These are phyloP conservation scores for Macropis europaea DNA, from an alignment of 2,888 invertebrate species.

Conservation along the genomic window DNA sequence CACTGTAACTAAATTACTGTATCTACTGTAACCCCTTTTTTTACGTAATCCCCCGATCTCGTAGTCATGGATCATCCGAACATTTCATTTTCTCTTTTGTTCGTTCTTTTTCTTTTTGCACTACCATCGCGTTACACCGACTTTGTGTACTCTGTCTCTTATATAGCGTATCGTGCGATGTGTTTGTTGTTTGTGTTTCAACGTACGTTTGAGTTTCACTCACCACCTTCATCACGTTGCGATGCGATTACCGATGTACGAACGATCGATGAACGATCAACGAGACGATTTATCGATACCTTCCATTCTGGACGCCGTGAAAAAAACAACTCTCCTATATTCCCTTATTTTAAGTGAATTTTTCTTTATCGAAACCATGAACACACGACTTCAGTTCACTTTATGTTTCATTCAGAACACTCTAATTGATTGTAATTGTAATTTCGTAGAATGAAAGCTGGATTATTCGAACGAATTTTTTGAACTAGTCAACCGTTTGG, in stretches of 20 bases:
- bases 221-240: conserved; percentile 10
- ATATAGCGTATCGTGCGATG: conserved; percentile 57
- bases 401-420: neutral
- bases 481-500: too few species aligned
- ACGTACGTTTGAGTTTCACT: conserved; percentile 51
- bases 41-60: neutral
- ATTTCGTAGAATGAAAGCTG: neutral
- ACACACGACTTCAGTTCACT: neutral
- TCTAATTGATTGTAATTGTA: neutral
- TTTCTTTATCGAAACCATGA: neutral
- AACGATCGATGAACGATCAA: neutral
- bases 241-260: conserved; percentile 12
- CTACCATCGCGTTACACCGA: conserved; percentile 46
- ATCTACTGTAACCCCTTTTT: conserved; percentile 13
- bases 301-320: neutral
- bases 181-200: conserved; percentile 62
- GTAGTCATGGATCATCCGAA: conserved; percentile 24
- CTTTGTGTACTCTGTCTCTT: conserved; percentile 53
- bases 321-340: neutral
- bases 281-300: conserved; percentile 8
- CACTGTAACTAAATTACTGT: conserved; percentile 12
- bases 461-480: conserved; percentile 34
- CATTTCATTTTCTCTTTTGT: too few species aligned
- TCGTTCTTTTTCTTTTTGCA: conserved; percentile 49
- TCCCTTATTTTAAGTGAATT: neutral